Conservation (phyloP, 1,140 invertebrate species). For the Bemisia tabaci region DNA sequence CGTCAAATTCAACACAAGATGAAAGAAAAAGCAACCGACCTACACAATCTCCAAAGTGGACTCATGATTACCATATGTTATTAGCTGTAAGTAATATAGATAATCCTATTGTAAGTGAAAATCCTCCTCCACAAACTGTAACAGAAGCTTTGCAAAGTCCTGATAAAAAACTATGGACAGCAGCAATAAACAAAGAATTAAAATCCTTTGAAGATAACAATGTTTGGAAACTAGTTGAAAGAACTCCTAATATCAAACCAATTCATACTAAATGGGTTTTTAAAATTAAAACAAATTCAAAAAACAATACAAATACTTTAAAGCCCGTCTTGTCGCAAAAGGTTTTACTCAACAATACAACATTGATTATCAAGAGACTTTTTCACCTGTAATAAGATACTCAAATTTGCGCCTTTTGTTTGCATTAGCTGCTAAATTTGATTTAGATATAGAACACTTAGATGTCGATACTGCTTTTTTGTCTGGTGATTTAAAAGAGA, state of each 20-base stretch:
- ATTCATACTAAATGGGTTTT: slow-evolving; percentile 3
- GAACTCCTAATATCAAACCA: background rate
- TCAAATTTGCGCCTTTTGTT: too few species aligned
- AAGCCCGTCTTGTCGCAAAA: too few species aligned
- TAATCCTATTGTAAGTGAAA: too few species aligned
- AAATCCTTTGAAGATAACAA: background rate
- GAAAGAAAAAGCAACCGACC: background rate
- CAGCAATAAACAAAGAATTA: background rate
- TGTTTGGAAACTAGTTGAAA: background rate
- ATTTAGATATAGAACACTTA: too few species aligned
- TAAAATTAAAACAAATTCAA: background rate
- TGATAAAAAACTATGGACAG: background rate
- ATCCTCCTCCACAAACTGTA: background rate
- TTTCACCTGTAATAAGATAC: too few species aligned
- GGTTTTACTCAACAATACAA: too few species aligned
- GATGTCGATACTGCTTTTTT: too few species aligned
- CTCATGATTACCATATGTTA: background rate
- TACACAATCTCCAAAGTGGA: background rate
- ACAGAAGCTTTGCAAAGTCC: background rate
- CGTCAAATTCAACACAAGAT: background rate
- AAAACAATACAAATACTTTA: too few species aligned
- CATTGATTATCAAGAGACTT: too few species aligned
- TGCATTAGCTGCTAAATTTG: too few species aligned
- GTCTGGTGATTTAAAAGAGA: too few species aligned
- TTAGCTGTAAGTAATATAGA: too few species aligned